A percentile compares a stretch with the other conserved stretches of the same genome.
phyloP scores from a whole-genome alignment of 2,797 vertebrate genomes.

The Muscicapa striata region DNA sequence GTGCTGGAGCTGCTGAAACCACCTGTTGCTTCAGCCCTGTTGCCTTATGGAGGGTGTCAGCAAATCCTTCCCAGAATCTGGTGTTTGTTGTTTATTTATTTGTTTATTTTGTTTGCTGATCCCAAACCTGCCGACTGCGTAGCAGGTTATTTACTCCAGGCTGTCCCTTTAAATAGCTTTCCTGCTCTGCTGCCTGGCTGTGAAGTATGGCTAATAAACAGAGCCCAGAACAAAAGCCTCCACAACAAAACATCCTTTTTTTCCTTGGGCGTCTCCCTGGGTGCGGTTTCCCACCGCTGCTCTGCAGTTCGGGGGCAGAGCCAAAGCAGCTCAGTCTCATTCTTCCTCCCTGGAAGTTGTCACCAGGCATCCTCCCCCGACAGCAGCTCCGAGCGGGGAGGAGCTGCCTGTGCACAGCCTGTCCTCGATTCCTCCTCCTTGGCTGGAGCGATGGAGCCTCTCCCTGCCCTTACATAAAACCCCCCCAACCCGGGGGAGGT shows the following conservation, averaged over 20 bases:
- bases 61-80: neutral
- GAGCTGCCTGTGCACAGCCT: neutral
- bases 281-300: slow-evolving; percentile 42
- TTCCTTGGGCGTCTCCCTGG: slow-evolving; percentile 26
- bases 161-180: slow-evolving; percentile 39
- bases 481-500: neutral
- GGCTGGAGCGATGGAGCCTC: neutral
- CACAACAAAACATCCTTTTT: slow-evolving; percentile 50
- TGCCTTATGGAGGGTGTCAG: neutral
- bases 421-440: neutral
- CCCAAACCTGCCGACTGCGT: neutral
- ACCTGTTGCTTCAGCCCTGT: neutral
- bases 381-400: neutral
- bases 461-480: neutral
- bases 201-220: slow-evolving; percentile 10
- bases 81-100: neutral
- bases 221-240: slow-evolving; percentile 39
- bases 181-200: neutral
- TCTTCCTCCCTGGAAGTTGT: slow-evolving; percentile 22
- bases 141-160: neutral
- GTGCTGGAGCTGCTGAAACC: neutral
- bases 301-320: slow-evolving; percentile 4
- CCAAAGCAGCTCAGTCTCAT: neutral
- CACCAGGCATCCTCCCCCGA: neutral
- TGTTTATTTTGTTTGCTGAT: neutral